Base-by-base conservation (phyloP, 2,888 invertebrate genomes). In the Melieria picta region DNA sequence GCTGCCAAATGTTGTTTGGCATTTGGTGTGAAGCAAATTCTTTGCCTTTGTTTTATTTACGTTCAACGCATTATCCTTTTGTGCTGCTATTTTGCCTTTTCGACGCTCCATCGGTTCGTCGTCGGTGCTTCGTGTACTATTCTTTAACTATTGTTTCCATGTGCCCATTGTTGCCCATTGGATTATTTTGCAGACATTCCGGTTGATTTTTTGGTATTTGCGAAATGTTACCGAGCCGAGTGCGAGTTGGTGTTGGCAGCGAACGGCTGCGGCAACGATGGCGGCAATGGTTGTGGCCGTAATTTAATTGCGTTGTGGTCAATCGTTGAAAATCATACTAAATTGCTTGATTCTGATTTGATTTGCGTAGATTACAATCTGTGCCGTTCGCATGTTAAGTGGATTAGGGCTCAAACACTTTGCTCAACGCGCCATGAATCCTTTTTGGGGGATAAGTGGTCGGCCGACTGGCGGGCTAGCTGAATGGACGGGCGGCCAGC, bases 281-380 rank as follows among this genome's bases (percentile, higher is more conserved):
- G 47, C 46, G 16, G 56, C 61, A 47, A 56, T 65, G 42, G 75
- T 73, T 76, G 75, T 78, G 60, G 58, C 58, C 75, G 75, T 81
- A 83, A 82, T 82, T 83, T 82, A 83, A 82, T 83, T 83, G 84
- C 78, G 80, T 82, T 82, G 83, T 78, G 83, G 83, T 83, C 84
- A 82, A 82, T 80, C 77, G 81, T 75, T 77, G 77, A 75, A 80
- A 79, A 83, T 83, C 84, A 83, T 82, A 78, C 75, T 67, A 82
- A 82, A 82, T 82, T 79, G 81, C 82, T 83, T 83, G 82, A 82
- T 80, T 81, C 83, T 83, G 80, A 83, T 82, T 82, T 83, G 82
- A 83, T 83, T 83, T 82, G 83, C 76, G 75, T 77, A 78, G 83
- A 80, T 80, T 82, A 81, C 76, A 77, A 82, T 75, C 79, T 77